Base-by-base conservation (phyloP, 2,113 vertebrate genomes). In the Hippocampus zosterae region DNA sequence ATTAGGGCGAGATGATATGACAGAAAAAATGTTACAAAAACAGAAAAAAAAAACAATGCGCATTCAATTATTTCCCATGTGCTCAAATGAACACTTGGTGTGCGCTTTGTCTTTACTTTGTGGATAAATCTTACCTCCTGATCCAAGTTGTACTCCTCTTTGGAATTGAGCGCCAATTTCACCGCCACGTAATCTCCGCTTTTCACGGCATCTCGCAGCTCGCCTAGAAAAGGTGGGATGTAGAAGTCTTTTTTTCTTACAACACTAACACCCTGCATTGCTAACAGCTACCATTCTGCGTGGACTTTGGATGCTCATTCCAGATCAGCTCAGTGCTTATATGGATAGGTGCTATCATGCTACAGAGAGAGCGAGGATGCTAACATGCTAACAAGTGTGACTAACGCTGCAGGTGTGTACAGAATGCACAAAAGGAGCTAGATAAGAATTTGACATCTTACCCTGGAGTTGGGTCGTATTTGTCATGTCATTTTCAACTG, bases 121-220 rank as follows among this genome's bases (percentile, higher is more conserved):
- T 27, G 13, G 7, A 52, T 0, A 10, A 8, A 41, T 65, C 84
- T 37, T 92, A 97, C 96, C 95, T 98, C 96, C 86, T 98, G 96
- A 74, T 99, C 96, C 76, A 98, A 89, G 87, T 97, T 95, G 87
- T 98, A 99, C 1, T 97, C 91, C 76, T 96, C 93, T 53, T 92
- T 95, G 77, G 97, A 98, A 89, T 94, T 94, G 70, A 99, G 94
- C 0, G 97, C 97, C 83, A 94, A 86, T 88, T 98, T 98, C 25
- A 98, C 96, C 53, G 94, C 92, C 91, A 96, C 85, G 80, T 99
- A 99, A 83, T 98, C 94, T 40, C 96, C 96, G 80, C 93, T 96
- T 90, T 98, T 98, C 79, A 99, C 95, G 69, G 96, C 96, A 78
- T 99, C 96, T 55, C 96, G 94, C 80, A 99, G 84, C 55, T 95